Conservation (phyloP, 2,797 vertebrate genomes). For the Cuniculus paca region DNA sequence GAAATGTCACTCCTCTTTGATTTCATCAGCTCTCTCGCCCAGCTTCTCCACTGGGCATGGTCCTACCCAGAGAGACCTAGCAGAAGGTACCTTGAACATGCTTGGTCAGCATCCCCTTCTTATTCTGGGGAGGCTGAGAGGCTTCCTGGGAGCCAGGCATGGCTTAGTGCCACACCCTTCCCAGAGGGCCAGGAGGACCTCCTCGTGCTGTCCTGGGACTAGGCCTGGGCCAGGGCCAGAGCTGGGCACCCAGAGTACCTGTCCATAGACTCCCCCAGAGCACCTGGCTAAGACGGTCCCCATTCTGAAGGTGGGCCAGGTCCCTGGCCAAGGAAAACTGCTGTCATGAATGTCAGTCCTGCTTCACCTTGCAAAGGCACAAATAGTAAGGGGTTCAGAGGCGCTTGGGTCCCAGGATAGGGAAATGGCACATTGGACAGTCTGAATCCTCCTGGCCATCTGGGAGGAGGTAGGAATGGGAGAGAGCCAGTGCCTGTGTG, state of each 20-base stretch:
- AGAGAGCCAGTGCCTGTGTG: neutral
- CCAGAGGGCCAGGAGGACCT: neutral
- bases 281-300: rapidly evolving
- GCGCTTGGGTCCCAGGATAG: neutral
- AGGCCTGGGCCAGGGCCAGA: neutral
- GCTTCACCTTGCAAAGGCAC: neutral
- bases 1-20: neutral
- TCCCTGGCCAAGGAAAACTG: neutral
- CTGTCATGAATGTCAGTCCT: neutral
- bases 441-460: neutral
- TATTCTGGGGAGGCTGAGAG: neutral
- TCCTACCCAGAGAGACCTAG: neutral
- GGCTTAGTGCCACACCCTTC: neutral
- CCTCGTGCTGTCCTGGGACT: neutral
- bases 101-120: rapidly evolving
- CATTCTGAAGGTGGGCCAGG: neutral
- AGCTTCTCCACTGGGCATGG: neutral
- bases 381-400: neutral
- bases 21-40: neutral
- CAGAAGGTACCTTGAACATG: neutral
- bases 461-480: rapidly evolving
- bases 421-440: neutral
- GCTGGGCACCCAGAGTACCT: neutral
- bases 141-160: neutral
- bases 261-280: neutral